Evolutionary conservation across 2,113 vertebrate species (phyloP), one percentile per base, ranked within the genome.

Genomic region (Sceloporus undulatus): DNA sequence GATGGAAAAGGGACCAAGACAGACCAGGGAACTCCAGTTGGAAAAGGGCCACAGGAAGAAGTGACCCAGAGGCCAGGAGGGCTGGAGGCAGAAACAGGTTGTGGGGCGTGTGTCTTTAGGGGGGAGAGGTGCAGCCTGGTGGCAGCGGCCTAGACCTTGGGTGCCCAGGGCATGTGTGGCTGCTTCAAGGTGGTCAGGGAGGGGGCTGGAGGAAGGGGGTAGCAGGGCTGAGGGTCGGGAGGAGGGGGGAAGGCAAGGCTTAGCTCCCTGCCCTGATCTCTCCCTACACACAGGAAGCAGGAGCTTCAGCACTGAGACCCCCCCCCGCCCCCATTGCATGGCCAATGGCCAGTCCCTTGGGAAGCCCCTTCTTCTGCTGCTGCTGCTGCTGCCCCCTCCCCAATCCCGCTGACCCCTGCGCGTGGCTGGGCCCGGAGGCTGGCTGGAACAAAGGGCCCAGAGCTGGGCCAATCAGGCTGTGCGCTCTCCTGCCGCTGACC

Each of bases 401-500:
- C 77, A 65, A 66, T 85, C 76, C 82, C 42, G 82, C 88, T 85
- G 87, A 74, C 88, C 88, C 88, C 65, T 81, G 87, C 87, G 87
- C 87, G 87, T 88, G 87, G 87, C 87, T 83, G 38, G 84, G 87
- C 87, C 87, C 87, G 81, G 81, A 88, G 87, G 87, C 87, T 88
- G 54, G 87, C 81, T 88, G 82, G 82, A 89, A 89, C 88, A 89
- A 89, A 89, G 88, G 88, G 82, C 88, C 83, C 82, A 79, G 66
- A 88, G 88, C 83, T 85, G 77, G 77, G 74, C 88, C 88, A 89
- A 89, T 89, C 88, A 85, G 82, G 87, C 81, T 88, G 73, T 74
- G 82, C 65, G 82, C 76, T 80, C 76, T 85, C 82, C 88, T 85
- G 88, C 88, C 68, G 68, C 82, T 89, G 88, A 89, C 88, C 88